A percentile compares a stretch with the other conserved stretches of the same genome.
Conservation (phyloP, 2,888 invertebrate species). For the Dorcus parallelipipedus region DNA sequence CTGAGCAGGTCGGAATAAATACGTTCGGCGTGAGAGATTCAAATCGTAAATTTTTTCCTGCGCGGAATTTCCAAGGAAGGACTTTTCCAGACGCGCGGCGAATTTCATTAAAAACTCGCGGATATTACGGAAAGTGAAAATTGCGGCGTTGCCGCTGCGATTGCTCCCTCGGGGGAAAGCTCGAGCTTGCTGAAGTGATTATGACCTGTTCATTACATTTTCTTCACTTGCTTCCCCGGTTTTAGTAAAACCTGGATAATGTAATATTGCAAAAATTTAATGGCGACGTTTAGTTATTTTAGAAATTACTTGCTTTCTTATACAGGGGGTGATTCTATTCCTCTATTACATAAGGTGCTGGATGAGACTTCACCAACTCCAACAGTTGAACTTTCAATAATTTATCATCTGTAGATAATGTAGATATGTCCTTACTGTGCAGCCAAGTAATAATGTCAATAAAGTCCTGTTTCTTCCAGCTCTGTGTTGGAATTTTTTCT, state of each 20-base stretch:
- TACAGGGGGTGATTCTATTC: too few relatives aligned
- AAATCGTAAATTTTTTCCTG: neutral
- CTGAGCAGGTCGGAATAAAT: neutral
- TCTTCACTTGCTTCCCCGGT: neutral
- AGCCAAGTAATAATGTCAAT: too few relatives aligned
- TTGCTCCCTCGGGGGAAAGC: neutral
- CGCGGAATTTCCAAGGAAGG: neutral
- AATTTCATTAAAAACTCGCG: neutral
- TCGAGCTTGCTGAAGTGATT: neutral
- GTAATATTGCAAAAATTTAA: too few relatives aligned
- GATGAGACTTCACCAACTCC: too few relatives aligned
- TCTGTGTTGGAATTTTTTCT: too few relatives aligned
- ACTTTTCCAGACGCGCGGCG: neutral
- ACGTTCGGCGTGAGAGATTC: neutral
- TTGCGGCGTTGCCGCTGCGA: neutral
- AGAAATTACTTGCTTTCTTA: too few relatives aligned
- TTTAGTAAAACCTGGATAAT: neutral
- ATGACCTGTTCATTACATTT: neutral
- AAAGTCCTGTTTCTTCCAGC: too few relatives aligned
- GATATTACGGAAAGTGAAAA: neutral
- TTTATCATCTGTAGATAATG: too few relatives aligned
- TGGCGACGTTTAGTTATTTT: too few relatives aligned
- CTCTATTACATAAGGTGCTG: too few relatives aligned
- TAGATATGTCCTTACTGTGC: too few relatives aligned
- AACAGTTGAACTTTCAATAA: too few relatives aligned